Conservation (phyloP, 1,140 invertebrate genomes). For the Lepidotrigona ventralis region DNA sequence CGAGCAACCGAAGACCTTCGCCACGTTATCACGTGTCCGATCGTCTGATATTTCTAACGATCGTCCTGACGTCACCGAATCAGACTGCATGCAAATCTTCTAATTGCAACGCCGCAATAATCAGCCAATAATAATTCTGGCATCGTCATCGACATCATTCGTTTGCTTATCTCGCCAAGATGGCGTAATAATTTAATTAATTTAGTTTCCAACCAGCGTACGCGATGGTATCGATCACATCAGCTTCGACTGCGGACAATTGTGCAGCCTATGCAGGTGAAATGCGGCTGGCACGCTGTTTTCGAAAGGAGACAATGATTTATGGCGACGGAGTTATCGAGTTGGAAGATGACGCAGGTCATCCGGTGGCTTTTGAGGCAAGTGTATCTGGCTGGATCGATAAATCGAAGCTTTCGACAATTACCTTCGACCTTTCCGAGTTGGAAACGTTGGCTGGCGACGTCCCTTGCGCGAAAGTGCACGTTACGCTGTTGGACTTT, state of each 20-base stretch:
- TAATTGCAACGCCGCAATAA: constrained; percentile 20
- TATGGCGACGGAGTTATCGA: not conserved
- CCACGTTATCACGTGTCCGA: constrained; percentile 6
- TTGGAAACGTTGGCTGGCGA: not conserved
- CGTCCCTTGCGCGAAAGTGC: not conserved
- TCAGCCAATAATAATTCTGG: constrained; percentile 32
- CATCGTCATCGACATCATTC: constrained; percentile 3
- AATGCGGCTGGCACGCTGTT: no score
- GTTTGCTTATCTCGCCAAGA: not conserved
- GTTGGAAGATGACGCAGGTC: not conserved
- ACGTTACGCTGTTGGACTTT: not conserved
- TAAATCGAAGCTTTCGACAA: not conserved
- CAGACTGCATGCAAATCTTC: constrained; percentile 16
- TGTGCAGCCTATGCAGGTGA: not conserved
- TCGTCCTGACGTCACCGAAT: not conserved
- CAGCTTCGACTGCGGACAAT: not conserved
- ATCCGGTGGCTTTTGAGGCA: not conserved
- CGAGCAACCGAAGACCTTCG: not conserved
- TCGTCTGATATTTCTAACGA: constrained; percentile 8
- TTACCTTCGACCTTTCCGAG: not conserved
- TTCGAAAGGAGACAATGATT: constrained; percentile 1
- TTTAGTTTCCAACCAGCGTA: not conserved
- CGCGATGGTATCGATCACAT: constrained; percentile 6
- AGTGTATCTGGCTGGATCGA: not conserved
- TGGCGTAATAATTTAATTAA: constrained; percentile 40